A percentile compares a stretch with the other conserved stretches of the same genome.
phyloP scores from a whole-genome alignment of 2,888 invertebrate species.

The Steromphala cineraria region DNA sequence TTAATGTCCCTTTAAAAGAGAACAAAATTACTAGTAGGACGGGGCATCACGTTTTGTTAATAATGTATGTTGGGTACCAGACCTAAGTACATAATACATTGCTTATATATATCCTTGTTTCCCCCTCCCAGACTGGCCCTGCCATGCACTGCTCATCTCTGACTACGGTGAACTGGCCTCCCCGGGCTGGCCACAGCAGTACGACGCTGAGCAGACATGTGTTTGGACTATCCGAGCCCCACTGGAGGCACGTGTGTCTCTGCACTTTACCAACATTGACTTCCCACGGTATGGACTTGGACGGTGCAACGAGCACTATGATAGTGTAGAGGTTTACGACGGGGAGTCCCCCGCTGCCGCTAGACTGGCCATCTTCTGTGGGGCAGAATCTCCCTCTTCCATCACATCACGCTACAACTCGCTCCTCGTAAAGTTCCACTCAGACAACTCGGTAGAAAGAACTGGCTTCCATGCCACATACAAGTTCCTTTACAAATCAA shows the following conservation, averaged over 20 bases:
- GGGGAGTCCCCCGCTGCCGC: constrained; percentile 39
- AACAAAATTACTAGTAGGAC: no score
- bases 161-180: constrained; percentile 69
- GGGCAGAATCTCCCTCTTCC: constrained; percentile 41
- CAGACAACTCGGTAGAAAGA: constrained; percentile 63
- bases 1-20: no score
- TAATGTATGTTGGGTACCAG: no score
- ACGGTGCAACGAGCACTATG: constrained; percentile 56
- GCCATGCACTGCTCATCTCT: constrained; percentile 54
- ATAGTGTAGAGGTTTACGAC: constrained; percentile 55
- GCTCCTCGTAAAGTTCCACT: constrained; percentile 60
- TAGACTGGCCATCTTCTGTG: constrained; percentile 50
- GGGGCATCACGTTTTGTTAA: no score
- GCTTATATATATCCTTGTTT: no score
- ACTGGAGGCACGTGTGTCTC: constrained; percentile 44
- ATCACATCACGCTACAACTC: constrained; percentile 51
- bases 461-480: constrained; percentile 70
- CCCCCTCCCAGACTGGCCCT: constrained; percentile 68
- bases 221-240: constrained; percentile 66
- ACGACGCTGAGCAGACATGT: constrained; percentile 60
- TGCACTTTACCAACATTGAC: constrained; percentile 62
- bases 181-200: constrained; percentile 67
- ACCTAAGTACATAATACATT: no score
- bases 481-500: constrained; percentile 42
- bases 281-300: constrained; percentile 65